Evolutionary conservation across 2,797 vertebrate species (phyloP), one percentile per base, ranked within the genome.

Genomic region (Crocidura indochinensis): DNA sequence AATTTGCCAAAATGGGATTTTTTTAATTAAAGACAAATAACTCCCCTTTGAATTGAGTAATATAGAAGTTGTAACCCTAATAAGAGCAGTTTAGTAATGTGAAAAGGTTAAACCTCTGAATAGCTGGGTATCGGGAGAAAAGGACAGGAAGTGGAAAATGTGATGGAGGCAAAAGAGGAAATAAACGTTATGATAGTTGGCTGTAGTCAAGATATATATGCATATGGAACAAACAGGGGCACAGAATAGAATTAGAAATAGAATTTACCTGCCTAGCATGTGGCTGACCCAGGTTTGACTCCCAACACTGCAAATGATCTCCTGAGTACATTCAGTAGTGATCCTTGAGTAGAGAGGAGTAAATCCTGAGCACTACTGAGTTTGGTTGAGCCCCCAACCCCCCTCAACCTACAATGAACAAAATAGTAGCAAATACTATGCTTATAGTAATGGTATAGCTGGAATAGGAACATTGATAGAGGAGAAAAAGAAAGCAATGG

Each of bases 101-200:
- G 26, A 84, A 79, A 81, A 47, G 24, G 46, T 82, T 87, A 95
- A 88, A 89, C 65, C 91, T 64, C 64, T 91, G 51, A 86, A 92
- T 83, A 38, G 60, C 26, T 80, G 56, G 75, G 44, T 65, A 67
- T 75, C 67, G 83, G 87, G 60, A 38, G 91, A 75, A 31, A 4
- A 60, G n/a, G 67, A 38, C 38, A 80, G 69, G 87, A 86, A 88
- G 53, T 10, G 9, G 49, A 83, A 56, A 67, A 44, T 67, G 11
- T 29, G 17, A 77, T 10, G 17, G 38, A 20, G 19, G 22, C 56
- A 60, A 60, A 53, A 60, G 56, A 60, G 56, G 56, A 60, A 60
- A 60, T 60, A 20, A 60, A 60, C 17, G 20, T 60, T 60, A 60
- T 60, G 17, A 20, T 60, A 60, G 19, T 60, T 20, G 19, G 22